Conservation (phyloP, 2,797 vertebrate species). For the Catostomus latipinnis region DNA sequence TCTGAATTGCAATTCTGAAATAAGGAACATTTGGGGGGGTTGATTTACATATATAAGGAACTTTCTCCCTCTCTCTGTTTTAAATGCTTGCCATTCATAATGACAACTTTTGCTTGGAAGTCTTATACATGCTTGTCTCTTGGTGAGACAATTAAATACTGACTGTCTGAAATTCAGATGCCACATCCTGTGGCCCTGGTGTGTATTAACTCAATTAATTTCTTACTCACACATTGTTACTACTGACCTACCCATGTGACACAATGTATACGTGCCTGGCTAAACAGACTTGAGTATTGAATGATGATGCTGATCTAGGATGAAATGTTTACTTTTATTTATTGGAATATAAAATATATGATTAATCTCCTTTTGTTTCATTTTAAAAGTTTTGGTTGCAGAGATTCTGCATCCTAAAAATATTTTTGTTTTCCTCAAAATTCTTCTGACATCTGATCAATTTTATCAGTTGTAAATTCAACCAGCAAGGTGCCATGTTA, state of each 20-base stretch:
- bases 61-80: background rate
- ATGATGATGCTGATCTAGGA: background rate
- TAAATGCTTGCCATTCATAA: constrained; percentile 24
- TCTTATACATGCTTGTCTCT: constrained; percentile 32
- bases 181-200: constrained; percentile 24
- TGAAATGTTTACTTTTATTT: constrained; percentile 21
- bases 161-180: constrained; percentile 53
- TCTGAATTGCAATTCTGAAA: no score
- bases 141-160: constrained; percentile 22
- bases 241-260: constrained; percentile 13
- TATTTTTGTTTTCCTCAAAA: background rate
- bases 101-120: constrained; percentile 25
- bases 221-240: background rate
- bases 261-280: background rate
- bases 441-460: background rate
- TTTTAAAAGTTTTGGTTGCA: background rate
- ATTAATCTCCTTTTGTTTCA: background rate
- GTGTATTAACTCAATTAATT: constrained; percentile 10
- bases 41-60: no score
- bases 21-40: no score
- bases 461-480: constrained; percentile 12
- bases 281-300: background rate
- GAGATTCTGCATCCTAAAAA: background rate
- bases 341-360: background rate
- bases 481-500: background rate